Conservation (phyloP, 1,140 invertebrate genomes). For the Drosophila ogumai region DNA sequence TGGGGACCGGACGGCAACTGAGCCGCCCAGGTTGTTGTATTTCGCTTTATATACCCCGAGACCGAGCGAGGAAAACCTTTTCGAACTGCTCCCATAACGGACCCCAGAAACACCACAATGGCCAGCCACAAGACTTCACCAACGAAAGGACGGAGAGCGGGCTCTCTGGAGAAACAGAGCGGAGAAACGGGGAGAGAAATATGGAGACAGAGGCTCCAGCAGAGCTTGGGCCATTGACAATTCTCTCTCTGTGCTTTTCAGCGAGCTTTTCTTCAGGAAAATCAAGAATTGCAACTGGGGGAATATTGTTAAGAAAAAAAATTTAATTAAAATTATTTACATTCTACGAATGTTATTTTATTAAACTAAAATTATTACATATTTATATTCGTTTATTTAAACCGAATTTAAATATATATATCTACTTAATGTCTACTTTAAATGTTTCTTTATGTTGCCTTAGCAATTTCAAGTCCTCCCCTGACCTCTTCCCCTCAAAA, state of each 20-base stretch:
- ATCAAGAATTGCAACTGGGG: conserved; percentile 1
- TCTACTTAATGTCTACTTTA: neutral
- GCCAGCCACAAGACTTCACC: conserved; percentile 64
- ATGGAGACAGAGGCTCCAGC: conserved; percentile 18
- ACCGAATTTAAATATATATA: neutral
- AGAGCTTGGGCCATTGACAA: conserved; percentile 22
- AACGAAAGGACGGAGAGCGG: conserved; percentile 71
- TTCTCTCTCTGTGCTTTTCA: conserved; percentile 66
- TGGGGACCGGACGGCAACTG: conserved; percentile 75
- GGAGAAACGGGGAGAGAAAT: neutral
- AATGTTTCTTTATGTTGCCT: neutral
- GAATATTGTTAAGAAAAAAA: neutral
- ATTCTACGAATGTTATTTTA: neutral
- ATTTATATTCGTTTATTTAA: neutral
- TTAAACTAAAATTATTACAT: neutral
- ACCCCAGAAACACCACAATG: conserved; percentile 25
- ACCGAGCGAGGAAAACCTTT: conserved; percentile 72
- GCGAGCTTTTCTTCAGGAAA: conserved; percentile 60
- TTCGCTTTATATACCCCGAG: conserved; percentile 75
- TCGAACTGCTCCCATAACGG: conserved; percentile 53
- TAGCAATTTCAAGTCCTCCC: neutral
- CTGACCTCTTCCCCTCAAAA: neutral
- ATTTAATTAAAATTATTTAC: neutral
- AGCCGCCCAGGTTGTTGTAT: conserved; percentile 80
- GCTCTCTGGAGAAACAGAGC: conserved; percentile 28